Base-by-base conservation (phyloP, 2,797 vertebrate genomes). In the Distichodus sexfasciatus region DNA sequence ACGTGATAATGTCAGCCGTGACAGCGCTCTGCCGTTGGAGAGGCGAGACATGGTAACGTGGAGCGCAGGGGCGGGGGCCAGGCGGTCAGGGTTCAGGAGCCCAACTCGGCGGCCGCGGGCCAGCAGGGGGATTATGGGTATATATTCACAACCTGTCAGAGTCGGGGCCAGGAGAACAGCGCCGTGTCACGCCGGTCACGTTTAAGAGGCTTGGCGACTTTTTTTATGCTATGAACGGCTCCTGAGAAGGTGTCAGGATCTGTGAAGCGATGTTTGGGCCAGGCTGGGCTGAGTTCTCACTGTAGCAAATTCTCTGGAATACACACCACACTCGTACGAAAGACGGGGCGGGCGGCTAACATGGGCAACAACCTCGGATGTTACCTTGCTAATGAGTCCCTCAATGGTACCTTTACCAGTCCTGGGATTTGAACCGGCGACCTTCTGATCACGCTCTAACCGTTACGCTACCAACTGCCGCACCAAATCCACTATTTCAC, bases 1-100 rank as follows among this genome's bases (percentile, higher is more conserved):
- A 76, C 72, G 28, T 69, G 69, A 73, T 78, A 74, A 71, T 66
- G 68, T 74, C 81, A 66, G 74, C 43, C 44, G 48, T 76, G 78
- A 79, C 81, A 80, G 60, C 24, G 23, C 33, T 53, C 21, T 46
- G 50, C 66, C 68, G 68, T 48, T 64, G 50, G 40, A 48, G 58
- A 72, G 41, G 26, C 51, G 48, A 58, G 71, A 71, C 62, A 48
- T 65, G 47, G 14, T 67, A 67, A 46, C 61, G 53, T 43, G 61
- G 61, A 63, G 51, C 69, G n/a, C n/a, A n/a, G n/a, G n/a, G 41
- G 26, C 62, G 40, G 57, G 66, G 64, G 58, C 55, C 55, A 17
- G 14, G 2, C 4, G 57, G 72, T 70, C 50, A 63, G 64, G 36
- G 50, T 55, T 64, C 47, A 47, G 46, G 46, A 74, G 72, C 61